These are phyloP conservation scores for Percina caprodes DNA, from an alignment of 2,113 vertebrate species.

Conservation along the genomic window DNA sequence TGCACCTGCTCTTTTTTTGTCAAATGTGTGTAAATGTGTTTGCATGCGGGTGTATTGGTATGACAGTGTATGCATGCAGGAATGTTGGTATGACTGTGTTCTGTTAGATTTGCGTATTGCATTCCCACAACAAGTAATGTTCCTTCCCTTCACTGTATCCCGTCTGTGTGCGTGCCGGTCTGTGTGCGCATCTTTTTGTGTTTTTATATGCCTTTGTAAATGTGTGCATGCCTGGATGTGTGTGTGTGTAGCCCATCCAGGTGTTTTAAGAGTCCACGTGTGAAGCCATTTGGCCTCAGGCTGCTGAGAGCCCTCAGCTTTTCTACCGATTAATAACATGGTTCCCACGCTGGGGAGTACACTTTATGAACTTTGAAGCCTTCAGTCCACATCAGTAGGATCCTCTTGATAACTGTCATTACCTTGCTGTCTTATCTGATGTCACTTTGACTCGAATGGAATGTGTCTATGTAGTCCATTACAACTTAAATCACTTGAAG, in stretches of 20 bases:
- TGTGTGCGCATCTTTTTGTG: neutral
- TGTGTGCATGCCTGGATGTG: neutral
- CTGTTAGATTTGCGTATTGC: neutral
- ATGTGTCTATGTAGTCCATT: constrained; percentile 8
- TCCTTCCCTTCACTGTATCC: neutral
- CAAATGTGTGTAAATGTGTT: neutral
- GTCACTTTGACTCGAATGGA: constrained; percentile 53
- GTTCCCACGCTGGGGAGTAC: constrained; percentile 60
- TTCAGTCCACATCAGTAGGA: constrained; percentile 52
- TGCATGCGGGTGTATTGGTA: neutral
- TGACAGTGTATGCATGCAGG: neutral
- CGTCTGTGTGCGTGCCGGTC: neutral
- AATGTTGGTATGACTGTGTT: neutral
- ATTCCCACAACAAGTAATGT: neutral
- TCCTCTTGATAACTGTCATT: constrained; percentile 73
- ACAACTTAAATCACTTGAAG: neutral
- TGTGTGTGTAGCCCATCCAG: constrained; percentile 43
- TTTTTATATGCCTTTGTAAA: constrained; percentile 2
- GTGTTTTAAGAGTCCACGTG: constrained; percentile 55
- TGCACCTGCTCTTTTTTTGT: neutral
- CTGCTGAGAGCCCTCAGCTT: constrained; percentile 39
- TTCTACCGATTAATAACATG: constrained; percentile 69
- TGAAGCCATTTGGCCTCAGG: constrained; percentile 44
- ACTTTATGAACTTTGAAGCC: constrained; percentile 68
- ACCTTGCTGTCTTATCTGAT: constrained; percentile 62